Percentiles rank a stretch among this genome's conserved stretches.
phyloP scores from a whole-genome alignment of 2,113 vertebrate species.

The Pontoporia blainvillei region DNA sequence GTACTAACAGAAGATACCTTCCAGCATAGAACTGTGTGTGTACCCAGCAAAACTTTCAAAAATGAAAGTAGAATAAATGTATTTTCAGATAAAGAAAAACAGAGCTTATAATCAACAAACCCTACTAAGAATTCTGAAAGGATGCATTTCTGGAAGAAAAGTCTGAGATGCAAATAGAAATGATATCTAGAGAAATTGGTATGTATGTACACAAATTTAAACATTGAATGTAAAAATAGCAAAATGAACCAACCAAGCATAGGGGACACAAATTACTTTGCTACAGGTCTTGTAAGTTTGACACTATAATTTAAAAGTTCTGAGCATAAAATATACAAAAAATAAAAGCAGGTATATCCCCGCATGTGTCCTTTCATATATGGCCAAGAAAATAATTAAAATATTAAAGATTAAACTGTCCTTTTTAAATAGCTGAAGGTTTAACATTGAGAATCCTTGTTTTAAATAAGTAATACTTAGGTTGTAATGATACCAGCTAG shows the following conservation, averaged over 20 bases:
- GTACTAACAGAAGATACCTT: not conserved
- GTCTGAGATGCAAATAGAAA: not conserved
- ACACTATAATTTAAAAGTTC: not conserved
- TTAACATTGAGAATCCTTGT: not conserved
- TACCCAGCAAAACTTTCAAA: conserved; percentile 9
- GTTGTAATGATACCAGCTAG: not conserved
- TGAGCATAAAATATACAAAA: not conserved
- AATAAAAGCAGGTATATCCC: not conserved
- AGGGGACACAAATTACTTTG: not conserved
- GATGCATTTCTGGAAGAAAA: not conserved
- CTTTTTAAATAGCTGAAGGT: not conserved
- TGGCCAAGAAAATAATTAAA: not conserved
- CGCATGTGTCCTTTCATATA: not conserved
- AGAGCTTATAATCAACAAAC: not conserved
- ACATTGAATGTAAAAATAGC: not conserved
- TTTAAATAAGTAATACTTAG: not conserved
- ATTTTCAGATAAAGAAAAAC: not conserved
- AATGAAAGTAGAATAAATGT: not conserved
- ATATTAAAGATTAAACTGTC: not conserved
- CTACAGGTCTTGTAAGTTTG: not conserved
- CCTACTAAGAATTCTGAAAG: not conserved
- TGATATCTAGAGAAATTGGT: not conserved
- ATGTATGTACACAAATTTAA: not conserved
- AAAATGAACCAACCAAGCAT: not conserved
- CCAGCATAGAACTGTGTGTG: not conserved